These are phyloP conservation scores for Chitala chitala DNA, from an alignment of 2,113 vertebrate species.

Conservation along the genomic window DNA sequence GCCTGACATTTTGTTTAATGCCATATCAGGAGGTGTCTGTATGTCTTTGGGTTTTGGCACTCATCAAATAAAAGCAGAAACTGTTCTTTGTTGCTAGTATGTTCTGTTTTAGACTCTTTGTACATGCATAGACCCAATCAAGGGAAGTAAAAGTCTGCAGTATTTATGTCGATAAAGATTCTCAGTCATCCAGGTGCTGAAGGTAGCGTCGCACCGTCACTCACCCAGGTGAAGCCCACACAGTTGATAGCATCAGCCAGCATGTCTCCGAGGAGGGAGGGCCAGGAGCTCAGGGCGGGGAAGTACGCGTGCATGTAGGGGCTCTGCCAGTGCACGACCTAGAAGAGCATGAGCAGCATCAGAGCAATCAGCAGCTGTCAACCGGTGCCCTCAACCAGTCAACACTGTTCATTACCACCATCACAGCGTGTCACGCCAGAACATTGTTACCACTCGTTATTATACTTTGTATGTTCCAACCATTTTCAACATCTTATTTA, in stretches of 20 bases:
- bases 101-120: neutral
- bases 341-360: conserved; percentile 27
- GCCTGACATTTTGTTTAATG: neutral
- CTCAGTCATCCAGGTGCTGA: too few species aligned
- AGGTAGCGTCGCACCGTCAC: conserved; percentile 4
- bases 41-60: neutral
- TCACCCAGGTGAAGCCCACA: conserved; percentile 96
- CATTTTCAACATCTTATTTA: too few species aligned
- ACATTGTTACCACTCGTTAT: too few species aligned
- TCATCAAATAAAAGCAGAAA: neutral
- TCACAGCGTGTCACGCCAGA: neutral
- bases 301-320: conserved; percentile 97
- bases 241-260: conserved; percentile 93
- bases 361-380: neutral
- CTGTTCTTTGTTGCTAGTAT: neutral
- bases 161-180: too few species aligned
- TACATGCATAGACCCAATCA: too few species aligned
- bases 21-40: neutral
- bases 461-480: too few species aligned
- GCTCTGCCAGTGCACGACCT: conserved; percentile 98
- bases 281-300: conserved; percentile 90
- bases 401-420: neutral
- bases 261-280: conserved; percentile 94
- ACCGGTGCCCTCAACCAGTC: neutral
- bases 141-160: too few species aligned